Base-by-base conservation (phyloP, 2,888 invertebrate genomes). In the Abrostola triplasia region DNA sequence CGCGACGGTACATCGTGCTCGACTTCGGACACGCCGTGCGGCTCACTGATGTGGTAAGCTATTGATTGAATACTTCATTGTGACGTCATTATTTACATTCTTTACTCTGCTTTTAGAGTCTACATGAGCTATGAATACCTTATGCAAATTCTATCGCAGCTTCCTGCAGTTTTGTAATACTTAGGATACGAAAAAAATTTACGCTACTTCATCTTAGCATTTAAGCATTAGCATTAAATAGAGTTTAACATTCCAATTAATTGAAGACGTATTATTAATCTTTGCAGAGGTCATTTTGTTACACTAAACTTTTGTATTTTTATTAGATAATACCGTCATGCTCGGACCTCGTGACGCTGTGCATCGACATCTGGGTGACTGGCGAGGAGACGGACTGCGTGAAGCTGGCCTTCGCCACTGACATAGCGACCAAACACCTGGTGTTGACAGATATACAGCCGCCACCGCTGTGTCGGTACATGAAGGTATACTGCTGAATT, bases 371-470 rank as follows among this genome's bases (percentile, higher is more conserved):
- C 61, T 99, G 99, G 99, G 95, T 97, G 70, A 96, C 96, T 52
- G 96, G 97, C 58, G 98, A 99, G 88, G 98, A 98, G 85, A 95
- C 96, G 0, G 98, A 99, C 90, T 96, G 97, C 56, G 97, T 97
- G 72, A 96, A 98, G 77, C 95, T 99, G 24, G 97, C 98, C 0
- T 97, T 97, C 56, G 97, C 98, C 8, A 96, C 97, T 0, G 98
- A 99, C 88, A 99, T 99, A 79, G 97, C 97, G n/a, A 95, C 95
- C 36, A 97, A 97, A 83, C 97, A 98, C 59, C 95, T 99, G 36
- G 96, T 98, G 53, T 95, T 99, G 76, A 97, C 97, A 62, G 98
- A 99, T 92, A 95, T 99, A 72, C 98, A 98, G 89, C 98, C 99
- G 13, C 97, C 98, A 13, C 98, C 98, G 0, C 95, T 98, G 12